Conservation (phyloP, 2,888 invertebrate species). For the Patella pellucida region DNA sequence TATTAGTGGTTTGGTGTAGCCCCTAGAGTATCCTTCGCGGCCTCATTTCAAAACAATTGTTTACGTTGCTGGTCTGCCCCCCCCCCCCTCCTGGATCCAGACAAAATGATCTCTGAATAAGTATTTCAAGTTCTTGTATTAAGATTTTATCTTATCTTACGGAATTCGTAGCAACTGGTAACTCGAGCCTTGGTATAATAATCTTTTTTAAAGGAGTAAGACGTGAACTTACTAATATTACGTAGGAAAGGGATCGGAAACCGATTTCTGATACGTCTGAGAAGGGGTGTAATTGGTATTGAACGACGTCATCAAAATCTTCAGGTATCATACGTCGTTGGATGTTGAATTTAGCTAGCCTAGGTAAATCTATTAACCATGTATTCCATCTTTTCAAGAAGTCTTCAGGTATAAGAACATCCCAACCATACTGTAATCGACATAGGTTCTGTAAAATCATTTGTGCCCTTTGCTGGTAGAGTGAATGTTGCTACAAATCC, state of each 20-base stretch:
- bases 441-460: constrained; percentile 23
- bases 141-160: constrained; percentile 12
- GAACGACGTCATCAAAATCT: not conserved
- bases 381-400: not conserved
- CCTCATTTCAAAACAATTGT: too few relatives aligned
- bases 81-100: too few relatives aligned
- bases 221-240: not conserved
- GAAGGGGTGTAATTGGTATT: constrained; percentile 17
- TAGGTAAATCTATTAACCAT: not conserved
- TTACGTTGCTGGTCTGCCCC: too few relatives aligned
- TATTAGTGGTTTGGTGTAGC: too few relatives aligned
- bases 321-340: constrained; percentile 13
- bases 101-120: not conserved
- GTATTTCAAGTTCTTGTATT: not conserved
- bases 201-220: constrained; percentile 17
- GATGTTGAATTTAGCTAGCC: not conserved
- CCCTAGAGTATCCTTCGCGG: too few relatives aligned
- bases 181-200: constrained; percentile 20
- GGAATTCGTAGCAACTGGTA: constrained; percentile 15
- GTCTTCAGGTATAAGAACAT: constrained; percentile 15
- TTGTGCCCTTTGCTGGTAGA: constrained; percentile 16
- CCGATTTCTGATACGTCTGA: constrained; percentile 19
- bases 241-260: constrained; percentile 16
- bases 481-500: constrained; percentile 20
- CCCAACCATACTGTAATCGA: constrained; percentile 13